Percentiles rank a stretch among this genome's conserved stretches.
phyloP scores from a whole-genome alignment of 2,797 vertebrate genomes.

The Protonibea diacanthus region DNA sequence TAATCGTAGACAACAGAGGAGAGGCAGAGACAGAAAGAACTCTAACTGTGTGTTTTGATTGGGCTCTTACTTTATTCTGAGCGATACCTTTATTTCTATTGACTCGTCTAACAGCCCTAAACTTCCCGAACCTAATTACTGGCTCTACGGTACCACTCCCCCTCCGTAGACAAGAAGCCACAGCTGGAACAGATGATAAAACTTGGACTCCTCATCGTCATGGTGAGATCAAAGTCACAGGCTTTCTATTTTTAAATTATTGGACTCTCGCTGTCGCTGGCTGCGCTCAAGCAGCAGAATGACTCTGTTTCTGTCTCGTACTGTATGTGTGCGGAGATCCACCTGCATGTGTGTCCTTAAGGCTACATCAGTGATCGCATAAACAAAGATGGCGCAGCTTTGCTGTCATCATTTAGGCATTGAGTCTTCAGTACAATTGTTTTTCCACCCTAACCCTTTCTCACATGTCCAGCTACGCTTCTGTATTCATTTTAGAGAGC shows the following conservation, averaged over 20 bases:
- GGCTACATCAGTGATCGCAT: neutral
- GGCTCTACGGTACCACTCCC: slow-evolving; percentile 19
- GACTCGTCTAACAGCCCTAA: slow-evolving; percentile 44
- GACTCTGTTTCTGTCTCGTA: neutral
- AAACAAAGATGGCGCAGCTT: neutral
- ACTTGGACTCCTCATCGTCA: slow-evolving; percentile 63
- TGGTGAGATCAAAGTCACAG: slow-evolving; percentile 67
- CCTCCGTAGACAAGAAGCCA: slow-evolving; percentile 46
- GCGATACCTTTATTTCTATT: slow-evolving; percentile 41
- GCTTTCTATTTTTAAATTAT: slow-evolving; percentile 69
- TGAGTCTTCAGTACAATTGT: neutral
- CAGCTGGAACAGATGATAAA: slow-evolving; percentile 71
- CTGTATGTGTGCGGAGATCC: neutral
- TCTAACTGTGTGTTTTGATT: slow-evolving; percentile 44
- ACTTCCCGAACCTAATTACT: slow-evolving; percentile 59
- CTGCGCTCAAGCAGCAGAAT: slow-evolving; percentile 17
- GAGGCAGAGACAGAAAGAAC: slow-evolving; percentile 28
- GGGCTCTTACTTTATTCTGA: slow-evolving; percentile 39
- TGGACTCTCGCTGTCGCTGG: slow-evolving; percentile 43
- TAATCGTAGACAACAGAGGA: slow-evolving; percentile 41
- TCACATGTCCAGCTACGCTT: neutral
- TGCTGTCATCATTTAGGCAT: neutral
- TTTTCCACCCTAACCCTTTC: neutral
- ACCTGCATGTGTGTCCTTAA: neutral
- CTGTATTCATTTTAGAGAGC: neutral